Evolutionary conservation across 2,113 vertebrate species (phyloP).

Genomic region (Nyctibius bracteatus): DNA sequence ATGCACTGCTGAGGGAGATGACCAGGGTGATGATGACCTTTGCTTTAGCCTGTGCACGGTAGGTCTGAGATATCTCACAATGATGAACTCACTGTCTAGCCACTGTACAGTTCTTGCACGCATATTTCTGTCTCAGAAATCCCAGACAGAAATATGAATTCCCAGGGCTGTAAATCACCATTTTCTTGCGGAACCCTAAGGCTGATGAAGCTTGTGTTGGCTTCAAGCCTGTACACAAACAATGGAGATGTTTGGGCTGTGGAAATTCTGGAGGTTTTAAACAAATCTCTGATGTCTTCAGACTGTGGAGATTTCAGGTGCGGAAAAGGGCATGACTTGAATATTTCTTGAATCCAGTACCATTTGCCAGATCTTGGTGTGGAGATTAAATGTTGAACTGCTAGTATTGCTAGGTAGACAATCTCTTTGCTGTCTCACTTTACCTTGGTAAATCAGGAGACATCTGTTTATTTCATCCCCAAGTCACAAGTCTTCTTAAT

Average conservation of each 20-base stretch:
- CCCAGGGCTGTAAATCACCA: background rate
- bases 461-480: background rate
- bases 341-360: background rate
- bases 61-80: background rate
- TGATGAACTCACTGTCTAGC: constrained; percentile 52
- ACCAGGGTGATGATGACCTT: background rate
- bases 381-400: background rate
- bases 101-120: background rate
- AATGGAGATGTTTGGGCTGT: background rate
- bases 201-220: background rate
- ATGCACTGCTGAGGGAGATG: background rate
- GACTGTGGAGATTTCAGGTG: background rate
- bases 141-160: constrained; percentile 10
- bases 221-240: background rate
- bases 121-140: constrained; percentile 1
- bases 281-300: background rate
- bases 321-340: background rate
- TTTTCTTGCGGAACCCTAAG: background rate
- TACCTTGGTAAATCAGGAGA: background rate
- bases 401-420: background rate
- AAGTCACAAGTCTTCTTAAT: background rate
- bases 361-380: background rate
- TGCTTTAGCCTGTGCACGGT: background rate
- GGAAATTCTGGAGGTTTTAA: background rate
- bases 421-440: background rate